Percentiles rank a stretch among this genome's conserved stretches.
These are phyloP conservation scores for Aricia agestis DNA, from an alignment of 1,140 invertebrate genomes.

Conservation along the genomic window DNA sequence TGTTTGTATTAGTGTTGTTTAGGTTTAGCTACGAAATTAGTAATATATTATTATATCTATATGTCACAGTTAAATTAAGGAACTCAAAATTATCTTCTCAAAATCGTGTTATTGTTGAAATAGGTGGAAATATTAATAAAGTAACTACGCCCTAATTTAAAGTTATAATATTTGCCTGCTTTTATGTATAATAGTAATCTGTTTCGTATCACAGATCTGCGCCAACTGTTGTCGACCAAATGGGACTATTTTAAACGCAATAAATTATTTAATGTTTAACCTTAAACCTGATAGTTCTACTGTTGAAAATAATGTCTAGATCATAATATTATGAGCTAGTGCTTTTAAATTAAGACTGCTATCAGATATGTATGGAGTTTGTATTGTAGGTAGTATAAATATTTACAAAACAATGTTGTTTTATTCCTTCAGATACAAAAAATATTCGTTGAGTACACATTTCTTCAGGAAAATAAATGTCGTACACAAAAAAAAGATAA, in stretches of 20 bases:
- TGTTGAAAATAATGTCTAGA: background rate
- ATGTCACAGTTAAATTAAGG: background rate
- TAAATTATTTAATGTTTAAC: constrained; percentile 1
- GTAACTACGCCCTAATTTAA: no score
- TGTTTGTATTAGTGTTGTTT: background rate
- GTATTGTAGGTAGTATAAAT: constrained; percentile 7
- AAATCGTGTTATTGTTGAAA: background rate
- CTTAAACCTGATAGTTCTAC: background rate
- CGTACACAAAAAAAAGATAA: no score
- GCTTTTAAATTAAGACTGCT: constrained; percentile 12
- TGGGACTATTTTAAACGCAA: background rate
- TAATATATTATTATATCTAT: background rate
- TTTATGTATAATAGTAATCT: background rate
- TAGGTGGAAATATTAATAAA: background rate
- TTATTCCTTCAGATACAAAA: background rate
- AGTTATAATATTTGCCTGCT: background rate
- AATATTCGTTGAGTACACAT: background rate
- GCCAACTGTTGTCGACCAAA: background rate
- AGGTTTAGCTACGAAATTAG: background rate
- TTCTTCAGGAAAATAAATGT: background rate
- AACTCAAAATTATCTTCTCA: background rate
- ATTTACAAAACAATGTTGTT: background rate
- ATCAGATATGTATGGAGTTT: background rate
- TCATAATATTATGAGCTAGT: constrained; percentile 5
- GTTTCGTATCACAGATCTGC: background rate